Percentiles rank a stretch among this genome's conserved stretches.
phyloP scores from a whole-genome alignment of 2,888 invertebrate genomes.

The Nipponacmea schrenckii region DNA sequence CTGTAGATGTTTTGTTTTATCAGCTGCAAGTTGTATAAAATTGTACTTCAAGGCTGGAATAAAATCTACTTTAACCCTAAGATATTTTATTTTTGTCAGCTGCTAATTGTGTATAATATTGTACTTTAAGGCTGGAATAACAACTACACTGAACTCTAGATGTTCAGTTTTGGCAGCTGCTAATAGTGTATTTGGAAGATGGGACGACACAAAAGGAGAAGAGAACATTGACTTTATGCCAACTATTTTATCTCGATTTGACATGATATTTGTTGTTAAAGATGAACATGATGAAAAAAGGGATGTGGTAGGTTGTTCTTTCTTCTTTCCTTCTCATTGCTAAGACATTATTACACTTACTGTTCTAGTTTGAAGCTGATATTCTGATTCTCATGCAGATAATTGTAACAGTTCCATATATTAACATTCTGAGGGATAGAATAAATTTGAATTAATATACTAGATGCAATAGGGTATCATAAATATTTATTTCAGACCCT shows the following conservation, averaged over 20 bases:
- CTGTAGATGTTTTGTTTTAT: slow-evolving; percentile 97
- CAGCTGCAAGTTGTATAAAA: slow-evolving; percentile 99
- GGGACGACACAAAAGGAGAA: slow-evolving; percentile 98
- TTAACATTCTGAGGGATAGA: too few relatives aligned
- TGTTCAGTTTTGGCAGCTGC: slow-evolving; percentile 99
- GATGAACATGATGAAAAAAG: slow-evolving; percentile 90
- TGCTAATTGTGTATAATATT: too few relatives aligned
- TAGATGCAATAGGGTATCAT: too few relatives aligned
- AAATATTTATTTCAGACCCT: slow-evolving; percentile 68
- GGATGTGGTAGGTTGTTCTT: slow-evolving; percentile 79
- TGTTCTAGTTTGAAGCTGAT: not conserved
- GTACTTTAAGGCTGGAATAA: slow-evolving; percentile 86
- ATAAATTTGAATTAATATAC: too few relatives aligned
- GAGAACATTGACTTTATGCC: slow-evolving; percentile 99
- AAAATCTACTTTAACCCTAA: slow-evolving; percentile 76
- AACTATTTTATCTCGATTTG: slow-evolving; percentile 98
- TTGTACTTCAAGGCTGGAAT: slow-evolving; percentile 99
- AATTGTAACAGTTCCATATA: too few relatives aligned
- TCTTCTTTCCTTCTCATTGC: too few relatives aligned
- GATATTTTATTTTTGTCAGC: too few relatives aligned
- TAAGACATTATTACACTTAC: too few relatives aligned
- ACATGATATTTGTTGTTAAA: slow-evolving; percentile 99
- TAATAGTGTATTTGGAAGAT: slow-evolving; percentile 96
- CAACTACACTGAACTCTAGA: slow-evolving; percentile 96
- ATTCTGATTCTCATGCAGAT: not conserved